These are phyloP conservation scores for Pangasius mekongensis DNA, from an alignment of 2,797 vertebrate genomes.

Conservation along the genomic window DNA sequence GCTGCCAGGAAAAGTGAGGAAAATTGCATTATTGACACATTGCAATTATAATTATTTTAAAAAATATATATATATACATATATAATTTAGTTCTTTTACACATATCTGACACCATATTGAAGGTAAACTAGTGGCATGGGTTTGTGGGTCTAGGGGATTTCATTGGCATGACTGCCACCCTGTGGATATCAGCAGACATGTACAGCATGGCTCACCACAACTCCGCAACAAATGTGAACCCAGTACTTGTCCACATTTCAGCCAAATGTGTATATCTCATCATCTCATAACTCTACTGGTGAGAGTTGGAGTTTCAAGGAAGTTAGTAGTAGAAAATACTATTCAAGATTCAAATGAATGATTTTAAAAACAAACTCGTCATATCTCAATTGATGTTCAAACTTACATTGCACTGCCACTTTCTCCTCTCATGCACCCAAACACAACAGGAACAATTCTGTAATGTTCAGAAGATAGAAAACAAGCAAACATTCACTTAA, in stretches of 20 bases:
- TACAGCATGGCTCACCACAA: background rate
- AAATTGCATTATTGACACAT: background rate
- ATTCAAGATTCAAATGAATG: background rate
- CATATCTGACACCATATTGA: background rate
- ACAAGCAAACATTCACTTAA: background rate
- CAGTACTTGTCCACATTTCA: background rate
- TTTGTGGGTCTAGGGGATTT: background rate
- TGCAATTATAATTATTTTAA: background rate
- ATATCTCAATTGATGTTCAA: background rate
- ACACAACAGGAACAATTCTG: background rate
- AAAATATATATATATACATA: too few relatives aligned
- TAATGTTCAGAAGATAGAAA: background rate
- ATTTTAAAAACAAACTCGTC: background rate
- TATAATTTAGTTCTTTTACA: background rate
- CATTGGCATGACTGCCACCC: slow-evolving; percentile 36
- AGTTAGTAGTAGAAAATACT: background rate
- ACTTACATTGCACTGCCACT: background rate
- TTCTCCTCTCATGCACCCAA: background rate
- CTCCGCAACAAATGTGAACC: background rate
- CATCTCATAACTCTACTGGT: background rate
- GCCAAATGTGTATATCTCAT: background rate
- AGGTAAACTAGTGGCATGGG: background rate
- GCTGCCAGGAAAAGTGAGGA: background rate
- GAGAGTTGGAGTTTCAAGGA: background rate
- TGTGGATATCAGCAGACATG: slow-evolving; percentile 4